Conservation (phyloP, 2,888 invertebrate genomes). For the Tenodera sinensis region DNA sequence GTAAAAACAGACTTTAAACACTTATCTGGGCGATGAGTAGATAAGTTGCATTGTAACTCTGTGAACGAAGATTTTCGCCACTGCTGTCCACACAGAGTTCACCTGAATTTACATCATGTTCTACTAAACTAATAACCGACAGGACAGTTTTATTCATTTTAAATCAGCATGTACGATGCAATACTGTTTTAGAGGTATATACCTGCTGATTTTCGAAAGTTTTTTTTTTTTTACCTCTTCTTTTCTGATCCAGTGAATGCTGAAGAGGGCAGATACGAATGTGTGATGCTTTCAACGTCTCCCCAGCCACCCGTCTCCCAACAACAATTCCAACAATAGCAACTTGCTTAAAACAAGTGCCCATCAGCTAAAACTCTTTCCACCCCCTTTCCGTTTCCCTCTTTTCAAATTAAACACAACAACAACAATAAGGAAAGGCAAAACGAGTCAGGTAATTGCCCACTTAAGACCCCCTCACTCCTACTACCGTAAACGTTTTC, state of each 20-base stretch:
- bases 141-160: too few relatives aligned
- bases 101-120: too few relatives aligned
- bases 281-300: neutral
- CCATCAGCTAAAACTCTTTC: slow-evolving; percentile 9
- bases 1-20: too few relatives aligned
- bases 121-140: too few relatives aligned
- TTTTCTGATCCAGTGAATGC: neutral
- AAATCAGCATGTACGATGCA: too few relatives aligned
- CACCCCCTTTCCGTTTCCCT: neutral
- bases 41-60: too few relatives aligned
- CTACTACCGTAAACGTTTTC: slow-evolving; percentile 15
- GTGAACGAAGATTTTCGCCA: too few relatives aligned
- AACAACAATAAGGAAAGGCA: slow-evolving; percentile 17
- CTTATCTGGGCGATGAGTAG: too few relatives aligned
- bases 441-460: slow-evolving; percentile 25
- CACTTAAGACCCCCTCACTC: slow-evolving; percentile 10
- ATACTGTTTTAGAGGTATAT: too few relatives aligned
- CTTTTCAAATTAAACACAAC: slow-evolving; percentile 29
- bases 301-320: neutral
- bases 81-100: too few relatives aligned
- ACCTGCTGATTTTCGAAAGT: too few relatives aligned
- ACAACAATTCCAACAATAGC: slow-evolving; percentile 9
- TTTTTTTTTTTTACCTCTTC: too few relatives aligned
- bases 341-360: neutral
- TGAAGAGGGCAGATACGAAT: neutral